These are phyloP conservation scores for Rhynchotus rufescens DNA, from an alignment of 2,797 vertebrate genomes.

Conservation along the genomic window DNA sequence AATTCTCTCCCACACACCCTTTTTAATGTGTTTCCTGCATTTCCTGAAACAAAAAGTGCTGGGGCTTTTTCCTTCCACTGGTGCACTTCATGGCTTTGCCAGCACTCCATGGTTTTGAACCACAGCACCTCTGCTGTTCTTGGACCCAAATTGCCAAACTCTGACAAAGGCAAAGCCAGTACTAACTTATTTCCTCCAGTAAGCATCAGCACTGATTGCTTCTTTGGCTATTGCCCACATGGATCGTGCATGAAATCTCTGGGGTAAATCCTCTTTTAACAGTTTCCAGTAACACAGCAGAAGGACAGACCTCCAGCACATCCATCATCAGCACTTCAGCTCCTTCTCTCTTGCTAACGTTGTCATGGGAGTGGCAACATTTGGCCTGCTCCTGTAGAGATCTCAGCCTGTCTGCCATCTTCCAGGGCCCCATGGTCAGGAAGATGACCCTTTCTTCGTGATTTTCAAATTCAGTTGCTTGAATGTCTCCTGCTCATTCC, in stretches of 20 bases:
- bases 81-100: background rate
- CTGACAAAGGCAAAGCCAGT: background rate
- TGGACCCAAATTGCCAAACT: background rate
- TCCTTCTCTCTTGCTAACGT: background rate
- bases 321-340: background rate
- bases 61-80: background rate
- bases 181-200: background rate
- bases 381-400: background rate
- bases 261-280: background rate
- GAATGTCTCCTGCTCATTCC: slow-evolving; percentile 11
- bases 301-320: background rate
- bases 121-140: background rate
- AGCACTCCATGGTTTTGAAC: background rate
- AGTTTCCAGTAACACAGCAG: background rate
- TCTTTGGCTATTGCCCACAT: background rate
- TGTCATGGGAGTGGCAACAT: background rate
- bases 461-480: background rate
- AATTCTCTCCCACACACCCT: background rate
- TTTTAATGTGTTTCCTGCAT: background rate
- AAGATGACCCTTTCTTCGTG: background rate
- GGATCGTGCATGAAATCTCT: background rate
- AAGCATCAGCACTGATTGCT: background rate
- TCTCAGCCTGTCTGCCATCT: background rate
- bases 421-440: background rate
- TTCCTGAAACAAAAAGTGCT: background rate